Base-by-base conservation (phyloP, 1,140 invertebrate species). In the Periplaneta americana region DNA sequence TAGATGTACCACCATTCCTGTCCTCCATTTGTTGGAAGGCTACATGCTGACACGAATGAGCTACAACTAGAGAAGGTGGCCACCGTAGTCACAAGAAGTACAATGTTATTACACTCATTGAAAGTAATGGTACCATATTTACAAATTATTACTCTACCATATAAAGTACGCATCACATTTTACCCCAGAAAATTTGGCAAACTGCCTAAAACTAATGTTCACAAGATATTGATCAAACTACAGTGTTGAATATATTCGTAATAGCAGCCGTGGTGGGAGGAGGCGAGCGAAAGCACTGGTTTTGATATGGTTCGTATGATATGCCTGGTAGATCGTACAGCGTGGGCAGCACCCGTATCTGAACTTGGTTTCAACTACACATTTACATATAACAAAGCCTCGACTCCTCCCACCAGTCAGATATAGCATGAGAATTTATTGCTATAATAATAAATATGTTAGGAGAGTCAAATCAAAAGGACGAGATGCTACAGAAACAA, bases 361-460 rank as follows among this genome's bases (percentile, higher is more conserved):
- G 48, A 66, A 8, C 48, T 66, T 66, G 22, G 48, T 66, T 66
- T 66, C 28, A 22, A 66, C n/a, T n/a, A 66, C 11, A 28, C 22
- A 66, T 66, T 66, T 66, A 66, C 15, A 75, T 28, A 78, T 36
- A 34, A 78, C 76, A 78, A 78, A 22, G 28, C 37, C 76, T 78
- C 76, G 34, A 31, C 74, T 80, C 74, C 80, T 80, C 74, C 80
- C 75, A 78, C 37, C 76, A 78, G 57, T 75, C 32, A 36, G 33
- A 35, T 80, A 80, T 75, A 80, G 76, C 22, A 78, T 39, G 28
- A 36, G 66, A 80, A 80, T 75, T 80, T 80, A 80, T 80, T 80
- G 80, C 80, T 80, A 80, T 80, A 75, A 80, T 80, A 80, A 80
- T 48, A 80, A 75, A 80, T 80, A 39, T 35, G n/a, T 80, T 80